Evolutionary conservation across 2,113 vertebrate genomes (phyloP).

Genomic region (Barbus barbus): DNA sequence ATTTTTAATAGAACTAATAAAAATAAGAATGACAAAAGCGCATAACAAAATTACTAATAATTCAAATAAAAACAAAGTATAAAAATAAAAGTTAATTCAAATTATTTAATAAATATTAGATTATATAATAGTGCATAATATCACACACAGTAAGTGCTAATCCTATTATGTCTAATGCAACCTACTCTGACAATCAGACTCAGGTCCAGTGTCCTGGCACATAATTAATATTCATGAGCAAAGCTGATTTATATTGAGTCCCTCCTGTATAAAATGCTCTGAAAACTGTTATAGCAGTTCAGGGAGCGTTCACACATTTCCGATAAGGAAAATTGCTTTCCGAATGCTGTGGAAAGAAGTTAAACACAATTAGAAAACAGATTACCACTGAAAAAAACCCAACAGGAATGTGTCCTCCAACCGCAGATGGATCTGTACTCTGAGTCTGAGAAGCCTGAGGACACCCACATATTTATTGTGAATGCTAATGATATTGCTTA

Average conservation of each 20-base stretch:
- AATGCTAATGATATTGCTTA: conserved; percentile 6
- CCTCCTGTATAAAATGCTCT: neutral
- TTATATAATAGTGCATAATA: neutral
- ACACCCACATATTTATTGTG: neutral
- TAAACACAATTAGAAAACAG: conserved; percentile 27
- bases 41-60: neutral
- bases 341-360: conserved; percentile 1
- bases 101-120: neutral
- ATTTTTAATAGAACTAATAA: too few relatives aligned
- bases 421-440: neutral
- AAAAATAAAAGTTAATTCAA: neutral
- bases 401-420: conserved; percentile 15
- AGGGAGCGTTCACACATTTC: neutral
- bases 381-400: conserved; percentile 4
- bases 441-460: conserved; percentile 12
- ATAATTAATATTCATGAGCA: conserved; percentile 18
- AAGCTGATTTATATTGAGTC: neutral
- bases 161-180: neutral
- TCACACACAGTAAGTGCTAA: neutral
- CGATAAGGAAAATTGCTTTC: conserved; percentile 28
- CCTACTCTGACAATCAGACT: neutral
- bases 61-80: neutral
- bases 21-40: neutral
- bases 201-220: neutral
- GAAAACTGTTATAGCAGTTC: neutral